Percentiles rank a stretch among this genome's conserved stretches.
Conservation (phyloP, 2,888 invertebrate species). For the Ornithoptera priamus region DNA sequence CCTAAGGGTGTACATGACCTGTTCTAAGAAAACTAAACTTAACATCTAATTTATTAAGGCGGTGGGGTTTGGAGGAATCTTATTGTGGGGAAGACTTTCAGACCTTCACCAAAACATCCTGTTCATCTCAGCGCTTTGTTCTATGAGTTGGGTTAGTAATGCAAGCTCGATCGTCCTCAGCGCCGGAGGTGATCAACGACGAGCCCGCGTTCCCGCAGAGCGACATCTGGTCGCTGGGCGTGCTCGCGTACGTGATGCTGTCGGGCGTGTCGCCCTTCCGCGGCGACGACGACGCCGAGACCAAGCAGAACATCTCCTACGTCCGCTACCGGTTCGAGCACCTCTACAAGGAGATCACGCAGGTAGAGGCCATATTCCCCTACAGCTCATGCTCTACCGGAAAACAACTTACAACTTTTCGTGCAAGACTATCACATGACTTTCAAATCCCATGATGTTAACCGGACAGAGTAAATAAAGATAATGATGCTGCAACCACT, state of each 20-base stretch:
- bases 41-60: no score
- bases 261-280: slow-evolving; percentile 96
- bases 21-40: no score
- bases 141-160: neutral
- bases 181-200: slow-evolving; percentile 93
- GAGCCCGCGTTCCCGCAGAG: slow-evolving; percentile 94
- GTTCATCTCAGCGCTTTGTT: neutral
- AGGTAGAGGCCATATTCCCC: slow-evolving; percentile 54
- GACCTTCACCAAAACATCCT: no score
- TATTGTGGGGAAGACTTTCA: no score
- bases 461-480: no score
- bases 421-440: no score
- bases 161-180: slow-evolving; percentile 52
- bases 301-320: slow-evolving; percentile 93
- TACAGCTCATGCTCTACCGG: no score
- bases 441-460: no score
- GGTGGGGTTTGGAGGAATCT: no score
- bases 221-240: slow-evolving; percentile 98
- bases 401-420: no score
- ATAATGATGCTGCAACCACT: no score
- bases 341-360: slow-evolving; percentile 95
- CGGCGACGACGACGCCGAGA: slow-evolving; percentile 90
- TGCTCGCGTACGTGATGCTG: slow-evolving; percentile 93
- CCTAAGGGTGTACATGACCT: no score
- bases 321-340: slow-evolving; percentile 95